Percentiles rank a stretch among this genome's conserved stretches.
Evolutionary conservation across 2,888 invertebrate species (phyloP).

Genomic region (Hipparchia semele): DNA sequence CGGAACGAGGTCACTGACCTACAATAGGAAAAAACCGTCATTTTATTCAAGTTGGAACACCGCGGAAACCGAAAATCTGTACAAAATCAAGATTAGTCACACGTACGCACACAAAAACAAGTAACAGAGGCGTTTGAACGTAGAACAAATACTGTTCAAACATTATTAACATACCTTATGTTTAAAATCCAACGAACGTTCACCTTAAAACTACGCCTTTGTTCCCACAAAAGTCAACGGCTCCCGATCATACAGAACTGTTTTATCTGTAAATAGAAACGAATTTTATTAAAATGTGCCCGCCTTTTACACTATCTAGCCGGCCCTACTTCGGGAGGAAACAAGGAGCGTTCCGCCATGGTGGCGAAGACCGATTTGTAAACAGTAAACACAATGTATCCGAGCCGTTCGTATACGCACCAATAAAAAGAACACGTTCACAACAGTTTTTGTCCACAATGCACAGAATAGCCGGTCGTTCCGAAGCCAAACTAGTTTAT

Average conservation of each 20-base stretch:
- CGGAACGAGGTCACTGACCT: slow-evolving; percentile 69
- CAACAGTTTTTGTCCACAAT: slow-evolving; percentile 74
- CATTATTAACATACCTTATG: slow-evolving; percentile 74
- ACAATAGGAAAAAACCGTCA: slow-evolving; percentile 60
- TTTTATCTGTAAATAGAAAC: slow-evolving; percentile 81
- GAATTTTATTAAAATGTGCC: slow-evolving; percentile 70
- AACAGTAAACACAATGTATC: slow-evolving; percentile 39
- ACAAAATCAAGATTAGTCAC: slow-evolving; percentile 67
- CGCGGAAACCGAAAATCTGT: slow-evolving; percentile 49
- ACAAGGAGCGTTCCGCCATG: slow-evolving; percentile 40
- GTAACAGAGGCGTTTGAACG: slow-evolving; percentile 49
- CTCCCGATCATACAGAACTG: slow-evolving; percentile 76
- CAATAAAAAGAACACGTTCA: slow-evolving; percentile 65
- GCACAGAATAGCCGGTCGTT: slow-evolving; percentile 67
- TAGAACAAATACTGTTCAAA: slow-evolving; percentile 44
- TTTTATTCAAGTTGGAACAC: slow-evolving; percentile 45
- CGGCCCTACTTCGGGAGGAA: slow-evolving; percentile 44
- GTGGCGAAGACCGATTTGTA: slow-evolving; percentile 27
- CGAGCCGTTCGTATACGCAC: slow-evolving; percentile 62
- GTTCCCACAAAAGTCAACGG: slow-evolving; percentile 74
- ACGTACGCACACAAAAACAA: slow-evolving; percentile 53
- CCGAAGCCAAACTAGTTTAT: slow-evolving; percentile 80
- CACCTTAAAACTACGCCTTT: slow-evolving; percentile 78
- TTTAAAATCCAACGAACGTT: slow-evolving; percentile 70
- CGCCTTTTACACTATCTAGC: slow-evolving; percentile 64